Evolutionary conservation across 53 echinoderm and acorn worm species (phyloP).

Genomic region (Echinometra lucunter): DNA sequence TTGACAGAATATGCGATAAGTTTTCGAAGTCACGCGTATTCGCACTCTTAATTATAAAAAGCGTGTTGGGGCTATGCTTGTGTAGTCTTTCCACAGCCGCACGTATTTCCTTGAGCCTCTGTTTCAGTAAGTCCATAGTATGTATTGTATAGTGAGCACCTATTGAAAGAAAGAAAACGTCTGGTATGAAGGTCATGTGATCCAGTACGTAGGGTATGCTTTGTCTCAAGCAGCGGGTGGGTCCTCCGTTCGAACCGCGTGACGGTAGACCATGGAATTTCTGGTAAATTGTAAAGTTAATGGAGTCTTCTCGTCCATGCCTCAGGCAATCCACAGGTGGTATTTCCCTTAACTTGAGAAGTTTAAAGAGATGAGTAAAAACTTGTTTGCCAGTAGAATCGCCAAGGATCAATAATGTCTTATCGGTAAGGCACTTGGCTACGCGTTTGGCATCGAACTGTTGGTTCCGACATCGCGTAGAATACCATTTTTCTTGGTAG

Average conservation of each 20-base stretch:
- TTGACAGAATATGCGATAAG: constrained; percentile 24
- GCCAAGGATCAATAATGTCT: background rate
- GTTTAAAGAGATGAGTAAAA: background rate
- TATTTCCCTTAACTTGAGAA: background rate
- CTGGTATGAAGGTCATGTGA: constrained; percentile 43
- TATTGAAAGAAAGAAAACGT: constrained; percentile 48
- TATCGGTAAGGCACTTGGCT: constrained; percentile 27
- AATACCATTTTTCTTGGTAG: constrained; percentile 52
- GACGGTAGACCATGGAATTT: constrained; percentile 58
- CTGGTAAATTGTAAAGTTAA: background rate
- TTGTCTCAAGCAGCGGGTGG: background rate
- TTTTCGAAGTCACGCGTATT: constrained; percentile 23
- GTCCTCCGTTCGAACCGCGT: constrained; percentile 13
- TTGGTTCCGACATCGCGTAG: constrained; percentile 51
- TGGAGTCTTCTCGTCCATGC: background rate
- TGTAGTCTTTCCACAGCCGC: constrained; percentile 52
- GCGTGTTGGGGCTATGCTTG: constrained; percentile 1
- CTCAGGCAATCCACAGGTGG: background rate
- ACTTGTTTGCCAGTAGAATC: constrained; percentile 26
- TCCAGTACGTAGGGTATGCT: constrained; percentile 12
- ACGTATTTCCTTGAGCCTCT: background rate
- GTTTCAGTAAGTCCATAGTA: background rate
- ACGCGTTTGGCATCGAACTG: background rate
- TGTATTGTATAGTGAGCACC: constrained; percentile 46
- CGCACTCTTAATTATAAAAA: constrained; percentile 45